Evolutionary conservation across 2,888 invertebrate genomes (phyloP).

Genomic region (Eristalinus sepulchralis): DNA sequence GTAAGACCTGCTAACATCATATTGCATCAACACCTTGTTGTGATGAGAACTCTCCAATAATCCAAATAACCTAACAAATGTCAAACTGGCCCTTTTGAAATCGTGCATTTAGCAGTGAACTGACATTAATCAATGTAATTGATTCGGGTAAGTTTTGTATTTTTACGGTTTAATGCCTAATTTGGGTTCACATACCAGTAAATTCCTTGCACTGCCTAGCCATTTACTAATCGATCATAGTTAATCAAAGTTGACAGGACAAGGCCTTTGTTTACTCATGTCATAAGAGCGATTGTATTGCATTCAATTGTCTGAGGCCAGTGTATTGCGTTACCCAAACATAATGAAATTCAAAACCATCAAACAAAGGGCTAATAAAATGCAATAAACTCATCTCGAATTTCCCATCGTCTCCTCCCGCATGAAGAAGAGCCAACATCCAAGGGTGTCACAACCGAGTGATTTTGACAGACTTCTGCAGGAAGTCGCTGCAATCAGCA

Average conservation of each 20-base stretch:
- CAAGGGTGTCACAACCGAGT: conserved; percentile 59
- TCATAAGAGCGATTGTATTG: conserved; percentile 17
- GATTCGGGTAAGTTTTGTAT: background rate
- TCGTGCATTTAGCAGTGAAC: background rate
- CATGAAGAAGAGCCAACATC: background rate
- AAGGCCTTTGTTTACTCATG: background rate
- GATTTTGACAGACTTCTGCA: conserved; percentile 52
- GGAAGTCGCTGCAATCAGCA: conserved; percentile 53
- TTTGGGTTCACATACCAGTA: background rate
- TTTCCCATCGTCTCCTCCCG: conserved; percentile 36
- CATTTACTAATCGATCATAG: conserved; percentile 34
- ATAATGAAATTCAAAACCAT: conserved; percentile 50
- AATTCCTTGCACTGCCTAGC: background rate
- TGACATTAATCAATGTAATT: background rate
- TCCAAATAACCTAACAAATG: too few species aligned
- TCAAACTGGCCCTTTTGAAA: too few species aligned
- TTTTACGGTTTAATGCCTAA: background rate
- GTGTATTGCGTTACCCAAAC: conserved; percentile 30
- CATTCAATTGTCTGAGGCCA: conserved; percentile 21
- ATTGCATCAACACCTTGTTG: too few species aligned
- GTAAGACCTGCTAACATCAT: too few species aligned
- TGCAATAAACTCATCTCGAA: conserved; percentile 37
- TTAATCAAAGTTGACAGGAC: conserved; percentile 46
- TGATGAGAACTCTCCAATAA: too few species aligned
- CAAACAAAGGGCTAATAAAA: conserved; percentile 22